Evolutionary conservation across 2,113 vertebrate species (phyloP).

Genomic region (Callochromis pleurospilus): DNA sequence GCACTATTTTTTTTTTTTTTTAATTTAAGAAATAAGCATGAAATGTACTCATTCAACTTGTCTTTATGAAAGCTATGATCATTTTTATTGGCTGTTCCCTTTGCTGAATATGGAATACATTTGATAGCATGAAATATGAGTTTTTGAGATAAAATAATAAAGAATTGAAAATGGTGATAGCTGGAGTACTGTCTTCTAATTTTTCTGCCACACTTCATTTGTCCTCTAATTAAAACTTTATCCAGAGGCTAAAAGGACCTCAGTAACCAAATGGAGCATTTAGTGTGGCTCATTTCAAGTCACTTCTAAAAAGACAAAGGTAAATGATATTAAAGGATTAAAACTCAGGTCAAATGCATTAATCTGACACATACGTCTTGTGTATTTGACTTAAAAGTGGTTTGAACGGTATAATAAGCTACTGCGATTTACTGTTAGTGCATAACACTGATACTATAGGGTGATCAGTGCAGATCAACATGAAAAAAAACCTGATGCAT

Average conservation of each 20-base stretch:
- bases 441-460: neutral
- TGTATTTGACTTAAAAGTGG: neutral
- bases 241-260: neutral
- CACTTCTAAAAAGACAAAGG: neutral
- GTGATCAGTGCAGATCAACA: neutral
- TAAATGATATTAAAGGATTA: neutral
- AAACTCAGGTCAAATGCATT: neutral
- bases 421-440: neutral
- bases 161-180: neutral
- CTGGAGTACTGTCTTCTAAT: neutral
- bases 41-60: neutral
- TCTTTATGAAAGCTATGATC: neutral
- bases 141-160: neutral
- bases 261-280: neutral
- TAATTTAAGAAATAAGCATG: neutral
- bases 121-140: neutral
- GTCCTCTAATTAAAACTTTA: neutral
- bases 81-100: neutral
- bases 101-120: neutral
- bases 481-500: neutral
- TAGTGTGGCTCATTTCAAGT: neutral
- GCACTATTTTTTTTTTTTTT: neutral
- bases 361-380: neutral
- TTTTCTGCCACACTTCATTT: neutral
- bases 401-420: neutral